Evolutionary conservation across 1,140 invertebrate species (phyloP).

Genomic region (Drosophila pachea): DNA sequence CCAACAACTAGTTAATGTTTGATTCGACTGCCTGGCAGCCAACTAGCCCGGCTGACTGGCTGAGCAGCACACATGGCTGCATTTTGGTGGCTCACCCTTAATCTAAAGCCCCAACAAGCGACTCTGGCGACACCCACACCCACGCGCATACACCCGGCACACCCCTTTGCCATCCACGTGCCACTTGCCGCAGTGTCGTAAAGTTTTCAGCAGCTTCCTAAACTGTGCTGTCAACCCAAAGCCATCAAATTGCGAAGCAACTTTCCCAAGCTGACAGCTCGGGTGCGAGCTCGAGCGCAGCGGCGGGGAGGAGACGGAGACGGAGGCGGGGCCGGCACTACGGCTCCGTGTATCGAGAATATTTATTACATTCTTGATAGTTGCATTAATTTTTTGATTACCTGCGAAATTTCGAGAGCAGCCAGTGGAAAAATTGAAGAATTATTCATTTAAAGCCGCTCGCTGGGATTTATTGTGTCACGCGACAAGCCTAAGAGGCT

Average conservation of each 20-base stretch:
- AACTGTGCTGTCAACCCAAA: conserved; percentile 29
- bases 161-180: background rate
- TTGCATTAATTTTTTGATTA: conserved; percentile 21
- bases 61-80: conserved; percentile 55
- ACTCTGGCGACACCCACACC: background rate
- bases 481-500: no score
- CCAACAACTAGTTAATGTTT: conserved; percentile 74
- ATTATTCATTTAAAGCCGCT: no score
- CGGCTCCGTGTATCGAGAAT: conserved; percentile 10
- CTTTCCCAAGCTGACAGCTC: conserved; percentile 18
- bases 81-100: conserved; percentile 28
- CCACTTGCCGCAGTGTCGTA: conserved; percentile 5
- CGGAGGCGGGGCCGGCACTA: background rate
- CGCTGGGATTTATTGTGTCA: background rate
- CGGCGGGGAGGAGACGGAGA: background rate
- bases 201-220: conserved; percentile 1
- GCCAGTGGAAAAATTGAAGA: background rate
- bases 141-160: no score
- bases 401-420: conserved; percentile 8
- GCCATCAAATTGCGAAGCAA: conserved; percentile 27
- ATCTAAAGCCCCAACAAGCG: background rate
- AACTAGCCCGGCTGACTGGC: background rate
- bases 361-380: conserved; percentile 1
- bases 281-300: background rate
- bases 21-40: conserved; percentile 50